These are phyloP conservation scores for Helicoverpa assulta DNA, from an alignment of 2,888 invertebrate species.

Conservation along the genomic window DNA sequence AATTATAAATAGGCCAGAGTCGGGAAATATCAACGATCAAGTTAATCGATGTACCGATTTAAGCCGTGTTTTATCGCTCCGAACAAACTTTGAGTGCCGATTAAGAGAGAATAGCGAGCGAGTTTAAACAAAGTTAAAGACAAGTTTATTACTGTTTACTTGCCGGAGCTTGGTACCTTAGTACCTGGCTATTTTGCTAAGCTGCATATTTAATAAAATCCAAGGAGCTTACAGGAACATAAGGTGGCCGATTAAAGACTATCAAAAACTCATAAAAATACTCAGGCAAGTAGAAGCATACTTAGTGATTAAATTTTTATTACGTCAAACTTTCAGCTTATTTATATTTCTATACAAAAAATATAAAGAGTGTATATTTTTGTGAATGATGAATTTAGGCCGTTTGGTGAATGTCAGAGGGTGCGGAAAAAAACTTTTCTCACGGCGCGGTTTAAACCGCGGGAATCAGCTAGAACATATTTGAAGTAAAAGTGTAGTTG, in stretches of 20 bases:
- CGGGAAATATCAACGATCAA: slow-evolving; percentile 51
- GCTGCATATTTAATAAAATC: slow-evolving; percentile 17
- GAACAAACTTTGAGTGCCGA: slow-evolving; percentile 55
- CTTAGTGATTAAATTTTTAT: too few species aligned
- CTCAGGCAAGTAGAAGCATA: too few species aligned
- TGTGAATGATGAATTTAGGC: too few species aligned
- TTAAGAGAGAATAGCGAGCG: slow-evolving; percentile 58
- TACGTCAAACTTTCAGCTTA: too few species aligned
- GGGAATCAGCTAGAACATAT: too few species aligned
- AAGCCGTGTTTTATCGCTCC: slow-evolving; percentile 56
- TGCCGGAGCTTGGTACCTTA: slow-evolving; percentile 21
- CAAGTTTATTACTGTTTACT: slow-evolving; percentile 51
- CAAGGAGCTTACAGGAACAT: neutral
- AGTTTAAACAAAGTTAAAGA: slow-evolving; percentile 58
- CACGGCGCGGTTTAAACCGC: too few species aligned
- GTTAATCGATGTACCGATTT: slow-evolving; percentile 58
- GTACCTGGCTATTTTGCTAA: slow-evolving; percentile 32
- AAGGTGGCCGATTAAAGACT: neutral
- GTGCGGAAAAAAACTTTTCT: too few species aligned
- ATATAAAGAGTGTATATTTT: too few species aligned
- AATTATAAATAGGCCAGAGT: slow-evolving; percentile 46
- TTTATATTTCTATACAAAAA: too few species aligned
- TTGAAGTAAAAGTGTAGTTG: too few species aligned
- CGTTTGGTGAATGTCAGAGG: too few species aligned
- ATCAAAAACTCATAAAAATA: too few species aligned